Evolutionary conservation across 2,113 vertebrate genomes (phyloP), one percentile per base, ranked within the genome.

Genomic region (Amblyornis subalaris): DNA sequence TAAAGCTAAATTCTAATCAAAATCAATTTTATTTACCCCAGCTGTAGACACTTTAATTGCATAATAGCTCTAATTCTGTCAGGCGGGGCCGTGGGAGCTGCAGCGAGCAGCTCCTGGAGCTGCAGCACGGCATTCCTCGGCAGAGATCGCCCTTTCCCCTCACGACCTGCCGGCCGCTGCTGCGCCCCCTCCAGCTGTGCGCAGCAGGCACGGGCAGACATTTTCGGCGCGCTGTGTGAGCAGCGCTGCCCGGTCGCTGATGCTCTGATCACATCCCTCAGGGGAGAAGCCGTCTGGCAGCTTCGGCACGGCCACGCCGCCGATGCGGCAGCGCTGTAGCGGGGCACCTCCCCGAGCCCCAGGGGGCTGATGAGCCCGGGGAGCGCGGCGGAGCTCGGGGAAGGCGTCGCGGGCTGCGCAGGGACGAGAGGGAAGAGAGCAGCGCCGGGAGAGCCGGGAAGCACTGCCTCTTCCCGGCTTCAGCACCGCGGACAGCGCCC

Each of bases 401-500:
- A 21, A n/a, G 47, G n/a, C 51, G 1, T 26, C 1, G 26, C 4
- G n/a, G 9, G 54, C 47, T 14, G 17, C 28, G 24, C 33, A 22
- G 36, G 17, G 24, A 21, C 11, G 18, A 42, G 14, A 5, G 19
- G 21, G 26, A 5, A 12, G 5, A 1, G 40, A 42, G 19, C 17
- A 3, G 61, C 3, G 3, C 28, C 16, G 9, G 4, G 53, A 14
- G 26, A 10, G 33, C 6, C 20, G 23, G 25, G 22, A 57, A 18
- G 42, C 0, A 1, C 16, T 35, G 2, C 36, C 26, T 14, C 25
- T 28, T 13, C 23, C n/a, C n/a, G 10, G 29, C 5, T 76, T 15
- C 94, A 93, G 94, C 85, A 95, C 96, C 60, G 40, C 28, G 84
- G 93, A 85, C 86, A 94, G 93, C 58, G 50, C 10, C 69, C 20